Evolutionary conservation across 2,888 invertebrate species (phyloP).

Genomic region (Drosophila nigricruria): DNA sequence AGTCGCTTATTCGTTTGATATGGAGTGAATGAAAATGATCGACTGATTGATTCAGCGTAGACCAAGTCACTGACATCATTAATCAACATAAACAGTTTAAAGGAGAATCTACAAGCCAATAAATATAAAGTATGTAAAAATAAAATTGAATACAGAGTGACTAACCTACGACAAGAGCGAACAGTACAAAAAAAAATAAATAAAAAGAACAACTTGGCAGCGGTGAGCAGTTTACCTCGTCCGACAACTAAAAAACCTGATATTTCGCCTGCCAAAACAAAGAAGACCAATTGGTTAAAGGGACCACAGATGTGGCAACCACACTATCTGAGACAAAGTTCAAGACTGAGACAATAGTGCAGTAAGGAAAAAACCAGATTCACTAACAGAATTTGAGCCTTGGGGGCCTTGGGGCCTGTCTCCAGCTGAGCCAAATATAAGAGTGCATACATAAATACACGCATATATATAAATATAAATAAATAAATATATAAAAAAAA

Average conservation of each 20-base stretch:
- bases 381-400: slow-evolving; percentile 31
- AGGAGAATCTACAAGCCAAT: slow-evolving; percentile 21
- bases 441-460: slow-evolving; percentile 1
- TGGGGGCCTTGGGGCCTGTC: slow-evolving; percentile 22
- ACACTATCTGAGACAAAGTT: slow-evolving; percentile 29
- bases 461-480: not conserved
- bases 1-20: slow-evolving; percentile 11
- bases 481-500: too few relatives aligned
- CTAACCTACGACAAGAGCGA: slow-evolving; percentile 75
- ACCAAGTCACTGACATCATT: slow-evolving; percentile 61
- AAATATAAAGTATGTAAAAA: slow-evolving; percentile 19
- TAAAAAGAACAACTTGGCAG: too few relatives aligned
- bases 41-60: slow-evolving; percentile 47
- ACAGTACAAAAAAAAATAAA: too few relatives aligned
- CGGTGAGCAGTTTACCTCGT: slow-evolving; percentile 38
- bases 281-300: slow-evolving; percentile 41
- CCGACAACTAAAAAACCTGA: slow-evolving; percentile 72
- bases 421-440: slow-evolving; percentile 31
- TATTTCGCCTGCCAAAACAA: slow-evolving; percentile 63
- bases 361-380: slow-evolving; percentile 50
- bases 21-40: slow-evolving; percentile 45
- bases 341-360: slow-evolving; percentile 26
- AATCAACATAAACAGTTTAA: slow-evolving; percentile 45
- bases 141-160: slow-evolving; percentile 54
- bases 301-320: slow-evolving; percentile 33